These are phyloP conservation scores for Brassicogethes aeneus DNA, from an alignment of 2,888 invertebrate genomes.

Conservation along the genomic window DNA sequence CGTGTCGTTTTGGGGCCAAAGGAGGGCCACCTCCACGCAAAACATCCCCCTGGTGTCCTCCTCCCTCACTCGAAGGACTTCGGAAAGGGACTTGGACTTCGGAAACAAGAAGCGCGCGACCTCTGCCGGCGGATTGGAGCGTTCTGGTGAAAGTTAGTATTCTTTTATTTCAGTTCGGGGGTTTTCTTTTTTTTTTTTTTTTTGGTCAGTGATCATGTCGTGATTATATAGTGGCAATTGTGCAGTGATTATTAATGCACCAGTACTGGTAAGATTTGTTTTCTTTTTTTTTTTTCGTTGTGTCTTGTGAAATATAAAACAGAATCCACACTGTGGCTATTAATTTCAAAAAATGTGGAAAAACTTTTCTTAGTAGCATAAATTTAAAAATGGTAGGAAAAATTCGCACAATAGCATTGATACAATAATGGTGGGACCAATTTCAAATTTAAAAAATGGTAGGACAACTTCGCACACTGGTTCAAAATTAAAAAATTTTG, in stretches of 20 bases:
- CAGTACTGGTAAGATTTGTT: neutral
- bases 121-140: constrained; percentile 62
- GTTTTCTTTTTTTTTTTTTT: constrained; percentile 9
- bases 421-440: too few relatives aligned
- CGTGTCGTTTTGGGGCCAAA: constrained; percentile 76
- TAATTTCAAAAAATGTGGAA: too few relatives aligned
- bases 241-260: too few relatives aligned
- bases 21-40: constrained; percentile 83
- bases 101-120: constrained; percentile 68
- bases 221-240: neutral
- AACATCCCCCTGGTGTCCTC: constrained; percentile 61
- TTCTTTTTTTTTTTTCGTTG: too few relatives aligned
- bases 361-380: too few relatives aligned
- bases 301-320: too few relatives aligned
- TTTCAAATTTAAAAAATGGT: too few relatives aligned
- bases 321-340: too few relatives aligned
- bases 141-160: constrained; percentile 51
- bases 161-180: constrained; percentile 1
- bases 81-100: constrained; percentile 70
- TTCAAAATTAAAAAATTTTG: too few relatives aligned
- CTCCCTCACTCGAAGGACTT: constrained; percentile 69
- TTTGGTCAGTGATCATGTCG: constrained; percentile 7
- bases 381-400: too few relatives aligned
- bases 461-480: too few relatives aligned
- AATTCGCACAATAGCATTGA: too few relatives aligned